Percentiles rank a stretch among this genome's conserved stretches.
These are phyloP conservation scores for Rhizomys pruinosus DNA, from an alignment of 2,113 vertebrate genomes.

Conservation along the genomic window DNA sequence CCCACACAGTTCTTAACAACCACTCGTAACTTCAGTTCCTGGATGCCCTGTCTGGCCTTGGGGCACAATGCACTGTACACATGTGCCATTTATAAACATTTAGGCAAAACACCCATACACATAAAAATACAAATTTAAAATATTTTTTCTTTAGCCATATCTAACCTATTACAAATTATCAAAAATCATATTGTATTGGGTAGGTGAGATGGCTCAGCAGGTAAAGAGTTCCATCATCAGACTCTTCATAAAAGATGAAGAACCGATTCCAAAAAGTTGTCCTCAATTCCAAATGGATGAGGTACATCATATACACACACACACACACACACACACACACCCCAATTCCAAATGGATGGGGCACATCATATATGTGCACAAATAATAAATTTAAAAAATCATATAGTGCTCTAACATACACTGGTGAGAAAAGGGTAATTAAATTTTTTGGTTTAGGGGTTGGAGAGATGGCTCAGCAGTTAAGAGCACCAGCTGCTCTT, in stretches of 20 bases:
- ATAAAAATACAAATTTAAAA: too few species aligned
- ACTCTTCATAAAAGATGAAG: background rate
- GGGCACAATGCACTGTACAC: too few species aligned
- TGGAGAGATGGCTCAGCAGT: too few species aligned
- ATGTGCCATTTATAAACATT: too few species aligned
- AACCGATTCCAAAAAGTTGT: background rate
- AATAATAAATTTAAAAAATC: conserved; percentile 4
- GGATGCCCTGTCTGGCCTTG: too few species aligned
- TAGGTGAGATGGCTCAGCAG: background rate
- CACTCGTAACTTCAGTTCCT: too few species aligned
- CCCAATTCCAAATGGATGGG: background rate
- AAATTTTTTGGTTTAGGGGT: background rate
- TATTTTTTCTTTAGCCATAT: background rate
- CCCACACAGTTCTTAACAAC: too few species aligned
- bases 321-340: too few species aligned
- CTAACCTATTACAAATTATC: background rate
- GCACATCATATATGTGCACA: background rate
- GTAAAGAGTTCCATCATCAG: background rate
- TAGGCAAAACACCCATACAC: too few species aligned
- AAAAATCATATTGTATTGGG: background rate
- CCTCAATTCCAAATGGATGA: background rate
- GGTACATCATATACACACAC: too few species aligned
- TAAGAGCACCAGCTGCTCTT: too few species aligned
- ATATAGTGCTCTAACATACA: background rate
- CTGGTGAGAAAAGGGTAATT: conserved; percentile 27